phyloP scores from a whole-genome alignment of 1,140 invertebrate species.

The Phymastichus coffea region DNA sequence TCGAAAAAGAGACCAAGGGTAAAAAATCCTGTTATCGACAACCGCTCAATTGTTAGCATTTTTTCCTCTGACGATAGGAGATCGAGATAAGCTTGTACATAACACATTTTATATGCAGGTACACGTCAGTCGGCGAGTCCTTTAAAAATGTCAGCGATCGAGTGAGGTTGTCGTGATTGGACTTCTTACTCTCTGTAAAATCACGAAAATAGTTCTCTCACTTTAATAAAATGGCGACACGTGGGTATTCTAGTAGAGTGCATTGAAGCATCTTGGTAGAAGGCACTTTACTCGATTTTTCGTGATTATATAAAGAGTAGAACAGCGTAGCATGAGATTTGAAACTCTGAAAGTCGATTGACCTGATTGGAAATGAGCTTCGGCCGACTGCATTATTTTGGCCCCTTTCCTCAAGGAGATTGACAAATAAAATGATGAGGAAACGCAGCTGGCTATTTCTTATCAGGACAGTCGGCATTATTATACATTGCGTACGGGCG shows the following conservation, averaged over 20 bases:
- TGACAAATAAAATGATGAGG: too few relatives aligned
- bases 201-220: constrained; percentile 4
- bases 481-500: too few relatives aligned
- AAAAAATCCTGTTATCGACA: constrained; percentile 21
- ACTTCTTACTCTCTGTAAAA: constrained; percentile 28
- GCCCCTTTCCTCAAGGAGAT: too few relatives aligned
- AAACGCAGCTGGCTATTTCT: too few relatives aligned
- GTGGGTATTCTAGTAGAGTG: constrained; percentile 4
- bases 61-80: constrained; percentile 2
- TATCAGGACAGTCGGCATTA: too few relatives aligned
- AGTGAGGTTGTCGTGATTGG: constrained; percentile 17
- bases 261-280: constrained; percentile 15
- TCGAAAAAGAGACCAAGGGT: background rate
- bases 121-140: background rate
- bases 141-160: constrained; percentile 19
- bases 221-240: background rate
- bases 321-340: too few relatives aligned
- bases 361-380: too few relatives aligned
- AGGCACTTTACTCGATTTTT: constrained; percentile 15
- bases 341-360: too few relatives aligned
- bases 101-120: too few relatives aligned
- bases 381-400: too few relatives aligned
- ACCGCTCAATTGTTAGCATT: constrained; percentile 16
- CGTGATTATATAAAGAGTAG: constrained; percentile 28
- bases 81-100: too few relatives aligned